phyloP scores from a whole-genome alignment of 2,797 vertebrate species.

The Spinus olivaceus region DNA sequence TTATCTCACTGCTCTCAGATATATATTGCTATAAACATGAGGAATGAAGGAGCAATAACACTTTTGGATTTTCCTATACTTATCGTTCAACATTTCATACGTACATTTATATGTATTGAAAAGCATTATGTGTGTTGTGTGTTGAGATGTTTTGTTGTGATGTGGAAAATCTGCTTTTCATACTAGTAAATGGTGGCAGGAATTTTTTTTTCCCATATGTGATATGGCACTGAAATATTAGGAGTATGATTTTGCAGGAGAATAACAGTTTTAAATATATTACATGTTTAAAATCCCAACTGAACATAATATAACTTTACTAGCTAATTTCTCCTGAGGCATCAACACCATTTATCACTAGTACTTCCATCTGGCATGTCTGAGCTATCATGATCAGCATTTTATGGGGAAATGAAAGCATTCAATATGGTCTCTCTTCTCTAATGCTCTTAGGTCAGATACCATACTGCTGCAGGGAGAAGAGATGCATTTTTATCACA shows the following conservation, averaged over 20 bases:
- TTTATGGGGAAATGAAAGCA: constrained; percentile 76
- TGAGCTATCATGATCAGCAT: constrained; percentile 73
- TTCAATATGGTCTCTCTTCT: constrained; percentile 65
- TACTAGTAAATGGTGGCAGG: neutral
- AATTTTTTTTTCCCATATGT: neutral
- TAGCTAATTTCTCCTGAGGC: constrained; percentile 71
- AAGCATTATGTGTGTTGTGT: neutral
- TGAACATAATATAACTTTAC: constrained; percentile 75
- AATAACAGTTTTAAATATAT: constrained; percentile 70
- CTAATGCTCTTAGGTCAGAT: constrained; percentile 69
- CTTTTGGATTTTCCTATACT: neutral
- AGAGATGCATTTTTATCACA: constrained; percentile 70
- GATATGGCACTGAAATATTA: constrained; percentile 45
- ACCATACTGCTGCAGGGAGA: constrained; percentile 51
- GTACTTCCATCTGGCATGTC: constrained; percentile 70
- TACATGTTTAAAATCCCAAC: constrained; percentile 69
- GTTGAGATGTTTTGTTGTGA: neutral
- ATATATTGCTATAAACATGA: neutral
- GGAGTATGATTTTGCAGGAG: constrained; percentile 38
- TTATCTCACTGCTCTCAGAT: neutral
- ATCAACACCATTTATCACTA: constrained; percentile 74
- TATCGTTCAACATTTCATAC: neutral
- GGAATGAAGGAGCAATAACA: neutral
- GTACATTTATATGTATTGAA: neutral
- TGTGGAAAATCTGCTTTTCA: neutral